Conservation (phyloP, 1,140 invertebrate species). For the Drosophila saltans region DNA sequence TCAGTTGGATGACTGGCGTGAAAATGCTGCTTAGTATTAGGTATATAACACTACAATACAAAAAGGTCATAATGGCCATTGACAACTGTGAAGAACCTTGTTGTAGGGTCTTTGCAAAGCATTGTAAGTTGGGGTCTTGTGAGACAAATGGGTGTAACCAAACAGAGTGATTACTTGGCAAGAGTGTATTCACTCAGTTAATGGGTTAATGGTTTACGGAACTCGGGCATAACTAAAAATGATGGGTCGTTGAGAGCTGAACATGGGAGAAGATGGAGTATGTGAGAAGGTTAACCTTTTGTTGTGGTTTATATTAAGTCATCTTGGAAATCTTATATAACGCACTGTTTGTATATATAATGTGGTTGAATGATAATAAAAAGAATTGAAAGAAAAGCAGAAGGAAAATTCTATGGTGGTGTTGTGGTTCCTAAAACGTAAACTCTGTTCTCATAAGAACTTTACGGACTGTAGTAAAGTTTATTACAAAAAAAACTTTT, state of each 20-base stretch:
- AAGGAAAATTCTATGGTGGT: not conserved
- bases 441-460: not conserved
- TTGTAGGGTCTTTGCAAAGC: conserved; percentile 48
- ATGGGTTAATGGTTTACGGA: conserved; percentile 17
- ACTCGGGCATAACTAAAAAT: conserved; percentile 15
- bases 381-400: not conserved
- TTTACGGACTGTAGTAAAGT: not conserved
- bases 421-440: not conserved
- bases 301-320: conserved; percentile 2
- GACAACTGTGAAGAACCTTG: conserved; percentile 69
- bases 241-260: conserved; percentile 4
- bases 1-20: conserved; percentile 59
- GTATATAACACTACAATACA: conserved; percentile 24
- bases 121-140: conserved; percentile 2
- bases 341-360: not conserved
- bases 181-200: conserved; percentile 26
- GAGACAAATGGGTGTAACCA: conserved; percentile 56
- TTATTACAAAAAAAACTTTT: not conserved
- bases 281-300: conserved; percentile 7
- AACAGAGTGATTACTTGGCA: conserved; percentile 30
- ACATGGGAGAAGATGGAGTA: not conserved
- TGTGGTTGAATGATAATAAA: conserved; percentile 6
- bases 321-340: conserved; percentile 6
- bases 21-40: conserved; percentile 25
- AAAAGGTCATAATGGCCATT: conserved; percentile 72